These are phyloP conservation scores for Nannobrachium achirus DNA, from an alignment of 2,113 vertebrate genomes.

Conservation along the genomic window DNA sequence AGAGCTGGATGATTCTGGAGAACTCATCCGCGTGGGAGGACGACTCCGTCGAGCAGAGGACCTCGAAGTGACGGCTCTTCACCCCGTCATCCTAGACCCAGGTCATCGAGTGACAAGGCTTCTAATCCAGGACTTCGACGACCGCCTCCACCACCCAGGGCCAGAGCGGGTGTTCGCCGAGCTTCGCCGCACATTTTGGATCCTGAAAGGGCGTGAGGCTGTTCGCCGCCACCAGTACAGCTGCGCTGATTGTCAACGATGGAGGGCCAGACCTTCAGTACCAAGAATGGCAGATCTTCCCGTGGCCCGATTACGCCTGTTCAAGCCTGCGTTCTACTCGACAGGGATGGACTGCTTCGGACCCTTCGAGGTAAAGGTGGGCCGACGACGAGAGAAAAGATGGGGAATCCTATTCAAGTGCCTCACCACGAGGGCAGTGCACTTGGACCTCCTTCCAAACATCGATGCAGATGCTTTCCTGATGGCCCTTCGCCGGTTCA, in stretches of 20 bases:
- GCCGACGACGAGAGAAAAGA: not conserved
- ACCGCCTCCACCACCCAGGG: not conserved
- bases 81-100: not conserved
- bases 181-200: constrained; percentile 4
- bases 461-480: not conserved
- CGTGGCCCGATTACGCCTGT: constrained; percentile 8
- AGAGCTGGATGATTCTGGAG: not conserved
- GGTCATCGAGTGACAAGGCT: not conserved
- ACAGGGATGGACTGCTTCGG: constrained; percentile 12
- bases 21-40: constrained; percentile 5
- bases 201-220: constrained; percentile 13
- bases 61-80: not conserved
- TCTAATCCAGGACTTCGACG: not conserved
- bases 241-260: constrained; percentile 14
- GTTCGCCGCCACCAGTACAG: not conserved
- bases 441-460: not conserved
- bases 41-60: not conserved
- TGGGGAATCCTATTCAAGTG: constrained; percentile 9
- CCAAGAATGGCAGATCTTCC: constrained; percentile 25
- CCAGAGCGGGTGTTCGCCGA: constrained; percentile 32
- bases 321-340: constrained; percentile 27
- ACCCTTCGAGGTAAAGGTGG: not conserved
- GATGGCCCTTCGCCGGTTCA: not conserved
- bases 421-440: not conserved
- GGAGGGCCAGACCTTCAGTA: constrained; percentile 3